phyloP scores from a whole-genome alignment of 2,113 vertebrate species.

The Maccullochella peelii region DNA sequence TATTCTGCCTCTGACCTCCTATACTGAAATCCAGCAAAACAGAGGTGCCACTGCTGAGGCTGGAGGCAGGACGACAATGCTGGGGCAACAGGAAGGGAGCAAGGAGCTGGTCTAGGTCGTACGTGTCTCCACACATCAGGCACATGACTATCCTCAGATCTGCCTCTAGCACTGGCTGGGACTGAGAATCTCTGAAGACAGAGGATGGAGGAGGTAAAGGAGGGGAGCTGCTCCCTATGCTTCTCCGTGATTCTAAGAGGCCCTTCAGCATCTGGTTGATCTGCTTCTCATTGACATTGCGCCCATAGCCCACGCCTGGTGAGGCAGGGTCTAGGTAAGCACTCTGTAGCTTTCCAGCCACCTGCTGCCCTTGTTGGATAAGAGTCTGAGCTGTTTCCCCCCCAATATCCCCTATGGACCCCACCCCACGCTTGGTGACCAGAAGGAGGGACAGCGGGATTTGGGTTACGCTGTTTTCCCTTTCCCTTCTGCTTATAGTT shows the following conservation, averaged over 20 bases:
- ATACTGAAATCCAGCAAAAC: slow-evolving; percentile 89
- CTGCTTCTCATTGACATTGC: slow-evolving; percentile 93
- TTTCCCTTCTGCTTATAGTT: slow-evolving; percentile 88
- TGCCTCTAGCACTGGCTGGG: slow-evolving; percentile 82
- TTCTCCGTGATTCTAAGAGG: slow-evolving; percentile 90
- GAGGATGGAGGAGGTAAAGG: slow-evolving; percentile 81
- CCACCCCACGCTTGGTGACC: slow-evolving; percentile 92
- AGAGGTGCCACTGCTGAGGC: slow-evolving; percentile 83
- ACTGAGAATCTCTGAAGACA: slow-evolving; percentile 87
- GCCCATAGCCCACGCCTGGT: slow-evolving; percentile 90
- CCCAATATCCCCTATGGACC: slow-evolving; percentile 87
- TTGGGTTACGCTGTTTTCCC: slow-evolving; percentile 87
- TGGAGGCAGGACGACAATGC: slow-evolving; percentile 86
- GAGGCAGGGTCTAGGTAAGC: slow-evolving; percentile 92
- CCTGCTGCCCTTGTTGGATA: slow-evolving; percentile 93
- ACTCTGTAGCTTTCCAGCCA: slow-evolving; percentile 92
- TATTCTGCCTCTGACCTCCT: slow-evolving; percentile 87
- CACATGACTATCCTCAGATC: slow-evolving; percentile 94
- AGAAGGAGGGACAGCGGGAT: slow-evolving; percentile 90
- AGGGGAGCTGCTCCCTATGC: slow-evolving; percentile 83
- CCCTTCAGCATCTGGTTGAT: slow-evolving; percentile 92
- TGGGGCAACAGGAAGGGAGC: slow-evolving; percentile 90
- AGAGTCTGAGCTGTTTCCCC: slow-evolving; percentile 95
- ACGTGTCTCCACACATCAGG: slow-evolving; percentile 95
- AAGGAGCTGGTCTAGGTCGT: slow-evolving; percentile 90